Base-by-base conservation (phyloP, 1,140 invertebrate genomes). In the Musca vetustissima region DNA sequence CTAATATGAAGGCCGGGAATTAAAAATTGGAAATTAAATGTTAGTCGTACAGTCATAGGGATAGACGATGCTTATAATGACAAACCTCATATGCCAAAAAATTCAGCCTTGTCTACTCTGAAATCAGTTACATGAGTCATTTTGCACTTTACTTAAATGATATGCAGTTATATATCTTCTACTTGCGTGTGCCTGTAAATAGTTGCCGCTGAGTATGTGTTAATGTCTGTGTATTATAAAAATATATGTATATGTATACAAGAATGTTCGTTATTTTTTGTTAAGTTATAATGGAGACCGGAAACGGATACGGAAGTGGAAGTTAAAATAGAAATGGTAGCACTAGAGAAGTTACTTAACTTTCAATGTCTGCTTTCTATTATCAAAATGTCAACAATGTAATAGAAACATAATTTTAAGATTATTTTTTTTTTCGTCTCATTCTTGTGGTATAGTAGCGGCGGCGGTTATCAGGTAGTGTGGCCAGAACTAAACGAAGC, bases 301-400 rank as follows among this genome's bases (percentile, higher is more conserved):
- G 28, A 32, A 32, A 32, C 28, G 28, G 28, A 32, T 32, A 32
- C 28, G 28, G 28, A 32, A 32, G 28, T 32, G 28, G 28, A 32
- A 32, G 28, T 32, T 32, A 32, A 32, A 32, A 32, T 32, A 32
- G 28, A 32, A 32, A 32, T 32, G 28, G 53, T 28, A 25, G 25
- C 13, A 28, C 48, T 21, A 24, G 53, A 4, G 32, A 1, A 59
- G 55, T 59, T 59, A 36, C 25, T 59, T 59, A 59, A 59, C 55
- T 59, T 59, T 59, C 15, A 59, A 59, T 59, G 14, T 59, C 55
- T 59, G 55, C 24, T 59, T 59, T 59, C 25, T 59, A 36, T 59
- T 36, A 57, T 25, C 53, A 57, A 57, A 22, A 57, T 57, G 53
- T 57, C 53, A 57, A 15, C 53, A n/a, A 8, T 25, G 53, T 25